These are phyloP conservation scores for Himalopsyche tibetana DNA, from an alignment of 2,888 invertebrate genomes.

Conservation along the genomic window DNA sequence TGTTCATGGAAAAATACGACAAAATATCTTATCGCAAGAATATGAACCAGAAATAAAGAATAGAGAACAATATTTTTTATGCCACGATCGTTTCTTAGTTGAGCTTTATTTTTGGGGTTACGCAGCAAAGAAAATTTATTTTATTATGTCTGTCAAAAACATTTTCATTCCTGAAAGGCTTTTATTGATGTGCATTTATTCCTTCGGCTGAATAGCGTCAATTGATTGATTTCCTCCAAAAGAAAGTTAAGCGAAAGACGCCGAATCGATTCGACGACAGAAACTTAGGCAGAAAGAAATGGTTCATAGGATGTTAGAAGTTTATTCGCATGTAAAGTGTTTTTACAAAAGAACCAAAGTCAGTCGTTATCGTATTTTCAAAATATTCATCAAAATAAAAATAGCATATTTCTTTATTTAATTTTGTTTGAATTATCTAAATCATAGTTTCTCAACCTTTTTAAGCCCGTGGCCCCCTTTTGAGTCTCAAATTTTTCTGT, in stretches of 20 bases:
- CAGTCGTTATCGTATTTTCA: background rate
- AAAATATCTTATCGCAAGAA: too few relatives aligned
- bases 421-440: too few relatives aligned
- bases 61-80: background rate
- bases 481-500: too few relatives aligned
- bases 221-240: slow-evolving; percentile 31
- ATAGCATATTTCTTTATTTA: too few relatives aligned
- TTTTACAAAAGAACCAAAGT: background rate
- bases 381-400: too few relatives aligned
- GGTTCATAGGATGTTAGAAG: background rate
- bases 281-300: slow-evolving; percentile 1
- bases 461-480: too few relatives aligned
- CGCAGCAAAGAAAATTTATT: slow-evolving; percentile 2
- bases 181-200: slow-evolving; percentile 34
- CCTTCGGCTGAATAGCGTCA: slow-evolving; percentile 20
- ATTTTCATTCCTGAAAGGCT: background rate
- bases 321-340: background rate
- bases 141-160: slow-evolving; percentile 34
- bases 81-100: background rate
- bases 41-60: too few relatives aligned
- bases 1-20: too few relatives aligned
- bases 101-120: background rate
- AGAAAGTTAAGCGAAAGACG: slow-evolving; percentile 25
- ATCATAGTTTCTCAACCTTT: too few relatives aligned
- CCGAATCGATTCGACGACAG: slow-evolving; percentile 9